phyloP scores from a whole-genome alignment of 2,888 invertebrate species.

The Agrotis clavis region DNA sequence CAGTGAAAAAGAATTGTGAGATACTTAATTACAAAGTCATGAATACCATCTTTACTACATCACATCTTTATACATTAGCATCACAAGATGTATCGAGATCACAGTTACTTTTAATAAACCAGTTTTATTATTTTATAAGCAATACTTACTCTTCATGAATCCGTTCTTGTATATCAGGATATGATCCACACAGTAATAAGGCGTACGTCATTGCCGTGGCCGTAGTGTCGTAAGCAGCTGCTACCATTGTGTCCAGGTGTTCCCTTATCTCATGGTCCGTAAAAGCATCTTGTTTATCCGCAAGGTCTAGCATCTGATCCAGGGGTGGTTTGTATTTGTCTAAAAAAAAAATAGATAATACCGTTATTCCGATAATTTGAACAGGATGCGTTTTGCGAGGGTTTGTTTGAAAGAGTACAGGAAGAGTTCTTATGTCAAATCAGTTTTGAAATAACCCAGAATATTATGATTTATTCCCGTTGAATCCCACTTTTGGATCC shows the following conservation, averaged over 20 bases:
- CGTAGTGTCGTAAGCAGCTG: slow-evolving; percentile 39
- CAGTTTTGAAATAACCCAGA: too few species aligned
- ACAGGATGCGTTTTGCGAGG: too few species aligned
- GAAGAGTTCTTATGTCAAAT: too few species aligned
- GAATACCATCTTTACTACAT: too few species aligned
- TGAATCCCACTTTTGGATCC: too few species aligned
- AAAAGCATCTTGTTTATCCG: slow-evolving; percentile 9
- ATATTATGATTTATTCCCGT: too few species aligned
- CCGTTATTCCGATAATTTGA: too few species aligned
- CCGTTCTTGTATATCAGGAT: slow-evolving; percentile 32
- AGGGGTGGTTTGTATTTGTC: slow-evolving; percentile 43
- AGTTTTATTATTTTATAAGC: neutral
- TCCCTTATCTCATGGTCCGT: slow-evolving; percentile 42
- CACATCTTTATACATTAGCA: too few species aligned
- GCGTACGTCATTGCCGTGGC: slow-evolving; percentile 11
- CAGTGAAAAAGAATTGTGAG: too few species aligned
- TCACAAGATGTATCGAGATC: neutral
- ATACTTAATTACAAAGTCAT: too few species aligned
- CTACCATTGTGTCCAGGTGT: slow-evolving; percentile 47
- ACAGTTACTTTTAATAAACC: neutral
- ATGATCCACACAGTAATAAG: slow-evolving; percentile 34
- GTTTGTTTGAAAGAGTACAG: too few species aligned
- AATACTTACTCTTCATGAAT: slow-evolving; percentile 51
- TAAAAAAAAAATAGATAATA: slow-evolving; percentile 15
- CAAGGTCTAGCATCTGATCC: slow-evolving; percentile 38